Base-by-base conservation (phyloP, 2,113 vertebrate genomes). In the Chaetodon auriga region DNA sequence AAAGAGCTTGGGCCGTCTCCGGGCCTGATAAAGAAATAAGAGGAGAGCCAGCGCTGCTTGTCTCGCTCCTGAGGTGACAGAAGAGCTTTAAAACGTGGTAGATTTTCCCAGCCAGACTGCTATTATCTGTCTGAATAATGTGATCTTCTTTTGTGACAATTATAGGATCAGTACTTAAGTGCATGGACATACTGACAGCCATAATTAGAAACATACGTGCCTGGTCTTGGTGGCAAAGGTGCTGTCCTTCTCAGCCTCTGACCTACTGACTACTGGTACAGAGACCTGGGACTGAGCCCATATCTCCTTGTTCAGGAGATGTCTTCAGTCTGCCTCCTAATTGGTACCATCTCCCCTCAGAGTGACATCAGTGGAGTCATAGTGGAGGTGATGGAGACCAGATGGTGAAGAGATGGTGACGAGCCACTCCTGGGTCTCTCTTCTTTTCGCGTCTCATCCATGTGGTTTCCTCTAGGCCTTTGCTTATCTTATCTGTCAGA, bases 21-120 rank as follows among this genome's bases (percentile, higher is more conserved):
- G 72, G 77, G 79, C 75, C 87, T 89, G 92, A 94, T 92, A 93
- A 94, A 94, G 90, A 90, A 93, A 91, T 84, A 88, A 89, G 84
- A 87, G 85, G 78, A 84, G 78, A 82, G 85, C 83, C 83, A 55
- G 68, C 15, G 48, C 58, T 76, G 74, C 69, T 87, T 63, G 35
- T 80, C 84, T 90, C 43, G 30, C 75, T 84, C 65, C 78, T 81
- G 80, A 86, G 79, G 89, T 89, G 83, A 90, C 86, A 81, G 86
- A 87, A 57, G 36, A 72, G 78, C 76, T 85, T 73, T 87, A 74
- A 81, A 83, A 86, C 48, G 75, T 78, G 45, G 21, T 68, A 12
- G 66, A 75, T 69, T 82, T 78, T 49, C 78, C 41, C 84, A 83
- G 81, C 60, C 79, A 90, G 82, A 66, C 79, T 57, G 68, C 71